Conservation (phyloP, 2,888 invertebrate species). For the Oxytorus armatus region DNA sequence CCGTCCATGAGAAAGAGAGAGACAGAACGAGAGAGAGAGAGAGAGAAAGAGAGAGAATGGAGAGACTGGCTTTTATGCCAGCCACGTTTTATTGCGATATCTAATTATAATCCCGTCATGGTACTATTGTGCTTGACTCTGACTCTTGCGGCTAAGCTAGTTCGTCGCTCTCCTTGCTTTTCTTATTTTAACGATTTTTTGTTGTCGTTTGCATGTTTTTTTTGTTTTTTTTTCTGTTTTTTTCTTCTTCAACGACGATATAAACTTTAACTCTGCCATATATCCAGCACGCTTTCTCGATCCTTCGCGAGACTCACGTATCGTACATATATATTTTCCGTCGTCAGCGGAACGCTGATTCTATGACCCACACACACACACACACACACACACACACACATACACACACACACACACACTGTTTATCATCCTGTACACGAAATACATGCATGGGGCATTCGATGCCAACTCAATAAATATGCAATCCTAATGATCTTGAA, state of each 20-base stretch:
- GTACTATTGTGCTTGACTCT: conserved; percentile 63
- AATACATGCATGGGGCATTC: not conserved
- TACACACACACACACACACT: too few species aligned
- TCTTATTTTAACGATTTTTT: conserved; percentile 35
- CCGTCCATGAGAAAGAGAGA: conserved; percentile 43
- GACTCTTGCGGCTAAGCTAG: conserved; percentile 59
- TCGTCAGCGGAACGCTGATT: conserved; percentile 61
- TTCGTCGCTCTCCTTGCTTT: conserved; percentile 42
- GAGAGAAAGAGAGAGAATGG: conserved; percentile 17
- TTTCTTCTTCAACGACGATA: conserved; percentile 46
- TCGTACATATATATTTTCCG: conserved; percentile 56
- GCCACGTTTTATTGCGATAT: conserved; percentile 72
- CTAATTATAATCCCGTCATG: conserved; percentile 70
- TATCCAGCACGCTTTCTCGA: conserved; percentile 52
- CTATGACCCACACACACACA: conserved; percentile 35
- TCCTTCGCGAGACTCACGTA: conserved; percentile 52
- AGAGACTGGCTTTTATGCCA: conserved; percentile 69
- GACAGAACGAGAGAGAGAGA: conserved; percentile 36
- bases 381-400: too few species aligned
- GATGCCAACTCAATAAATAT: conserved; percentile 15
- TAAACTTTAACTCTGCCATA: conserved; percentile 51
- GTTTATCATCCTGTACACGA: not conserved
- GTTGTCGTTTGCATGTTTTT: conserved; percentile 21
- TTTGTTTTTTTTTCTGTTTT: too few species aligned
- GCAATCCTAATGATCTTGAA: not conserved